Base-by-base conservation (phyloP, 1,140 invertebrate species). In the Brachionus manjavacas region DNA sequence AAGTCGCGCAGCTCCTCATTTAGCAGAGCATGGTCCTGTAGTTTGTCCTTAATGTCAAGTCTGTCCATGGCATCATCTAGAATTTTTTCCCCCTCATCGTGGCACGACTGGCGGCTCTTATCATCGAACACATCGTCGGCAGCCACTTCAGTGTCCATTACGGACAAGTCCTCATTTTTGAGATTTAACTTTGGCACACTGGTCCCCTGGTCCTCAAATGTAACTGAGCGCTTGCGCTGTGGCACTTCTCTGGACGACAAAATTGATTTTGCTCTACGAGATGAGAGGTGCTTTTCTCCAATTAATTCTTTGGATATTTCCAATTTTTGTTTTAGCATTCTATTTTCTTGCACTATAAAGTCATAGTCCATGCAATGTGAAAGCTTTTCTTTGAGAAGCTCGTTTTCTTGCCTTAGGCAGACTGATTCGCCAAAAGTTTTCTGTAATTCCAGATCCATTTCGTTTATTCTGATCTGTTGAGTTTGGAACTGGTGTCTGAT, bases 281-380 rank as follows among this genome's bases (percentile, higher is more conserved):
- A 46, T 49, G 72, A 49, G 2, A 76, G 23, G 28, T 81, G 49
- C 52, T 64, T 81, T 31, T 81, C 72, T 23, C 79, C 79, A 25
- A 81, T 81, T 25, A 81, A 11, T 12, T 81, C 79, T 23, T 81
- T 64, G 31, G 79, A 81, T 12, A 81, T 39, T 81, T 68, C 64
- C 11, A 81, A 64, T 64, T 81, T 81, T 20, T 81, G 52, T 12
- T 81, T 81, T 14, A 81, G 31, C 52, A 81, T 68, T 9, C 52
- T 35, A 14, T 64, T 68, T 14, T 81, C 79, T 81, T 81, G 79
- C 35, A 64, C 64, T 14, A 81, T 41, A 16, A 81, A 68, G n/a
- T 81, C 79, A 81, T 81, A 81, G 39, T 81, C 79, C 79, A 81
- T 81, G 35, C 64, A 68, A 41, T 81, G 79, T 11, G 52, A 60